These are phyloP conservation scores for Brachynemurus nebulosus DNA, from an alignment of 2,888 invertebrate genomes.

Conservation along the genomic window DNA sequence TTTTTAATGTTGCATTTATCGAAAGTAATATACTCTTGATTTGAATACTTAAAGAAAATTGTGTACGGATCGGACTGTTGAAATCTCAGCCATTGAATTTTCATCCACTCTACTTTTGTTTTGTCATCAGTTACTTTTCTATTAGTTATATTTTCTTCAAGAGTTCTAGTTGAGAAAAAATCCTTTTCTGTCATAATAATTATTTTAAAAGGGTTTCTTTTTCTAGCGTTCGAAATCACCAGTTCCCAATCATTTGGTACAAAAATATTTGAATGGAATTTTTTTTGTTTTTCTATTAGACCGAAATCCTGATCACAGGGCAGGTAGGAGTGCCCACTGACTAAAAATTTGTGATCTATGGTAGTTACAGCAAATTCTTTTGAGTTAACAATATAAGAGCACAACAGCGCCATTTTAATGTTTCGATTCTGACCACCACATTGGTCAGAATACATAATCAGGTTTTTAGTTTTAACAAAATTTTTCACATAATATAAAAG, in stretches of 20 bases:
- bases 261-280: background rate
- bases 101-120: conserved; percentile 7
- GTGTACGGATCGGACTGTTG: too few relatives aligned
- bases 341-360: background rate
- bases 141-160: conserved; percentile 14
- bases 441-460: background rate
- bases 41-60: too few relatives aligned
- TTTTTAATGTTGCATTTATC: too few relatives aligned
- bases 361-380: background rate
- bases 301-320: conserved; percentile 1
- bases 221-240: conserved; percentile 9
- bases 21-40: too few relatives aligned
- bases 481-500: conserved; percentile 4
- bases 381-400: background rate
- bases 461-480: background rate
- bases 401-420: background rate
- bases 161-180: conserved; percentile 13
- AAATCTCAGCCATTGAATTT: too few relatives aligned
- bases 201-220: conserved; percentile 13
- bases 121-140: conserved; percentile 10
- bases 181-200: conserved; percentile 12
- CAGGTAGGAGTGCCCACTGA: background rate
- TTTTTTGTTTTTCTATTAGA: background rate
- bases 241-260: background rate
- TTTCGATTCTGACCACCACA: background rate